phyloP scores from a whole-genome alignment of 2,797 vertebrate genomes.

The Acropternis orthonyx region DNA sequence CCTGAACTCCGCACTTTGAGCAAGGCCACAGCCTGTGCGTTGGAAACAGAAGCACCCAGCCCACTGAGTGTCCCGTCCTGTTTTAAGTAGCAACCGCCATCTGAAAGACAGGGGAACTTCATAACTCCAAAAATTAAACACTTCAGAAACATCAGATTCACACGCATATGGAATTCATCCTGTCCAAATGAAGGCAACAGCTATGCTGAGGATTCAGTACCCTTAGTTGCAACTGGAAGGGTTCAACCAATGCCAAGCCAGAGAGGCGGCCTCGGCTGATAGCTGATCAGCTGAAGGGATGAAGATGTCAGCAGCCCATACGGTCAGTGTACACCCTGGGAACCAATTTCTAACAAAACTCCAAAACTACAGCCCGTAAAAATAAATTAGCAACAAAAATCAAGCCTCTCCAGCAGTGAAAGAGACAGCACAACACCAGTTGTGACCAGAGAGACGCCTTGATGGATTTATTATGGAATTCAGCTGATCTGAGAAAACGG shows the following conservation, averaged over 20 bases:
- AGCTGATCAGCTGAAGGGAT: not conserved
- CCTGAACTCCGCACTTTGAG: not conserved
- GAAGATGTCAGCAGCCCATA: not conserved
- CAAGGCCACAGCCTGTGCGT: not conserved
- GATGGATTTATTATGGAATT: not conserved
- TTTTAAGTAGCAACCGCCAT: not conserved
- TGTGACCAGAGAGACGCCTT: not conserved
- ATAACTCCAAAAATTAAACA: not conserved
- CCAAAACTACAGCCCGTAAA: not conserved
- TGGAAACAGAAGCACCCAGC: not conserved
- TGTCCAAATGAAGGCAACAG: not conserved
- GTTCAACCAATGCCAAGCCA: not conserved
- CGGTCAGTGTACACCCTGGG: not conserved
- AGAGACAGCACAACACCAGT: not conserved
- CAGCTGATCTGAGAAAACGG: fast-evolving
- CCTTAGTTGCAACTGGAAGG: not conserved
- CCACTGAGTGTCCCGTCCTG: not conserved
- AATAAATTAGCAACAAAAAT: not conserved
- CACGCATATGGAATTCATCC: not conserved
- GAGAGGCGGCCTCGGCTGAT: not conserved
- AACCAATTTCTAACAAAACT: not conserved
- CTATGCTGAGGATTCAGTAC: not conserved
- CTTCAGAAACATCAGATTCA: not conserved
- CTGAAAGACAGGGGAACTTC: not conserved
- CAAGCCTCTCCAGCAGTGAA: not conserved